A percentile compares a stretch with the other conserved stretches of the same genome.
phyloP scores from a whole-genome alignment of 2,888 invertebrate species.

The Pristionchus japonicus region DNA sequence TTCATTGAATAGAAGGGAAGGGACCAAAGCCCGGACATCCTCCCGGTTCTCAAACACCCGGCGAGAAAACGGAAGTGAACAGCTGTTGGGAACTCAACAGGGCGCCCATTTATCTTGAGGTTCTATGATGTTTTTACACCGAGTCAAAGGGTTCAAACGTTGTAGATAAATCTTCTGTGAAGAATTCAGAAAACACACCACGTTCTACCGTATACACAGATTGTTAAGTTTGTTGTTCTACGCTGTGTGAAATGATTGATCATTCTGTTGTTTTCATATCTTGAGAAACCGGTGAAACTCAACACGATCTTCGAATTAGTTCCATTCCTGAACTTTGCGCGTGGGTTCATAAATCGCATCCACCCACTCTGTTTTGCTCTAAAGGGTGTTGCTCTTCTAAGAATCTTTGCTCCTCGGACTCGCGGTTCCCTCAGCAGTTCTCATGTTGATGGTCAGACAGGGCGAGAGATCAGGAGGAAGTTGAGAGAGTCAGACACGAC shows the following conservation, averaged over 20 bases:
- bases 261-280: background rate
- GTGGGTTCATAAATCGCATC: background rate
- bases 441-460: background rate
- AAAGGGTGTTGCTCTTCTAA: too few relatives aligned
- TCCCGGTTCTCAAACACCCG: background rate
- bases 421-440: too few relatives aligned
- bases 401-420: background rate
- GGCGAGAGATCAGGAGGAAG: background rate
- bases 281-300: background rate
- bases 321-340: background rate
- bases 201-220: too few relatives aligned
- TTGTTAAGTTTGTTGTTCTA: background rate
- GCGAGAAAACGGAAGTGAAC: background rate
- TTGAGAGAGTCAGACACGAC: background rate
- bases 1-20: background rate
- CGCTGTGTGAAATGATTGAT: background rate
- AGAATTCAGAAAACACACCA: too few relatives aligned
- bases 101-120: background rate
- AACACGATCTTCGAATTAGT: background rate
- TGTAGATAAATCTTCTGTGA: background rate
- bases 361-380: background rate
- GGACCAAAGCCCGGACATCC: background rate
- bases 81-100: background rate
- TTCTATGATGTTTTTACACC: background rate
- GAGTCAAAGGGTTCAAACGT: background rate